A percentile compares a stretch with the other conserved stretches of the same genome.
Evolutionary conservation across 2,888 invertebrate genomes (phyloP).

Genomic region (Drosophila koepferae): DNA sequence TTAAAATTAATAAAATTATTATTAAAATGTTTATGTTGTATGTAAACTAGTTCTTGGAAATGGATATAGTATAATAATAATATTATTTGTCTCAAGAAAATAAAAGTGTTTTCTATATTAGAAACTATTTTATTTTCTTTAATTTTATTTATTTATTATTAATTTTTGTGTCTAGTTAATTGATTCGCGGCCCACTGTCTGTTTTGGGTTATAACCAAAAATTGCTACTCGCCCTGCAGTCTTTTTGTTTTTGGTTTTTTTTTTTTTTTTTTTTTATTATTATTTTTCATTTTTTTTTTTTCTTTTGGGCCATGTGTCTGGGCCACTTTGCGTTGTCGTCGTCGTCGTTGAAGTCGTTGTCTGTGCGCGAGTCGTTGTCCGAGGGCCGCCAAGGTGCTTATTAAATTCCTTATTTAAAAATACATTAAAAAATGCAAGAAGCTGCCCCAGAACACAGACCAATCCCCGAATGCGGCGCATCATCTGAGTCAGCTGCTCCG

Average conservation of each 20-base stretch:
- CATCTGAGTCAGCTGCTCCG: slow-evolving; percentile 44
- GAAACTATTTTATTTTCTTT: background rate
- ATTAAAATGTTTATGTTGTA: background rate
- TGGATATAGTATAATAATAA: background rate
- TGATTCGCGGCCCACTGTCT: slow-evolving; percentile 52
- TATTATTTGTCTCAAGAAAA: background rate
- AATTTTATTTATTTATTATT: background rate
- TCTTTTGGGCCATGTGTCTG: slow-evolving; percentile 72
- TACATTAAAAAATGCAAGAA: slow-evolving; percentile 82
- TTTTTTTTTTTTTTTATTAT: slow-evolving; percentile 16
- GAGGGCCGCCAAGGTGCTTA: slow-evolving; percentile 78
- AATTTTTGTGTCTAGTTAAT: background rate
- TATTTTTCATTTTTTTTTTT: slow-evolving; percentile 26
- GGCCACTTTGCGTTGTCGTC: slow-evolving; percentile 79
- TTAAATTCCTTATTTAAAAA: slow-evolving; percentile 81
- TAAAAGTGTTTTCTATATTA: background rate
- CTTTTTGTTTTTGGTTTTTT: slow-evolving; percentile 25
- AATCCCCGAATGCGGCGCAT: slow-evolving; percentile 54
- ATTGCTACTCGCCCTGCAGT: slow-evolving; percentile 76
- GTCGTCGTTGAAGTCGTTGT: slow-evolving; percentile 34
- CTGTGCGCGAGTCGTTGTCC: slow-evolving; percentile 63
- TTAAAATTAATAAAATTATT: too few species aligned
- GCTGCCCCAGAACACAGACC: slow-evolving; percentile 62
- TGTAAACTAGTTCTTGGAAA: background rate
- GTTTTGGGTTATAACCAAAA: slow-evolving; percentile 49